Evolutionary conservation across 2,113 vertebrate species (phyloP).

Genomic region (Lycocorax pyrrhopterus): DNA sequence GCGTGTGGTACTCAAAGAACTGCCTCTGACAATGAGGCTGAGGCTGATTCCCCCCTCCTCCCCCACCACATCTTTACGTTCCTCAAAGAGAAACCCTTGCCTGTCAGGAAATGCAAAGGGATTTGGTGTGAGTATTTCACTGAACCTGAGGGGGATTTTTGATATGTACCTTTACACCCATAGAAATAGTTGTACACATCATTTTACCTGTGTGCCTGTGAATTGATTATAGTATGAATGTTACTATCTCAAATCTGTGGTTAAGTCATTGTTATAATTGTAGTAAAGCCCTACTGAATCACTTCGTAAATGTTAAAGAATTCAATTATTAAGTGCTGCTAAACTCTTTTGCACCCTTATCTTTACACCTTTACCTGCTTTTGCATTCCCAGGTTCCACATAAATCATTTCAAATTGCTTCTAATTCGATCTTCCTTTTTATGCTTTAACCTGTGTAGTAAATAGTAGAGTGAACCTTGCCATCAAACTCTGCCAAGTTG

Average conservation of each 20-base stretch:
- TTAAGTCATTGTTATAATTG: neutral
- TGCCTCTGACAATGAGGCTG: neutral
- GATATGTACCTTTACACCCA: neutral
- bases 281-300: neutral
- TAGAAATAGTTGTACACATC: neutral
- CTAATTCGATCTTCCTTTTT: neutral
- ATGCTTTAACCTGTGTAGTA: neutral
- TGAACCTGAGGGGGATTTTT: neutral
- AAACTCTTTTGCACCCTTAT: neutral
- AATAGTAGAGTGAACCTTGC: neutral
- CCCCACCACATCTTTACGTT: neutral
- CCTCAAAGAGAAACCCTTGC: neutral
- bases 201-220: neutral
- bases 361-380: neutral
- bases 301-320: neutral
- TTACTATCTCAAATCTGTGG: neutral
- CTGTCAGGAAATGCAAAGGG: neutral
- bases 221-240: neutral
- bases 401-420: neutral
- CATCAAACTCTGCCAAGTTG: neutral
- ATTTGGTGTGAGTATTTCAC: neutral
- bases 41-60: neutral
- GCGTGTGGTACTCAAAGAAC: neutral
- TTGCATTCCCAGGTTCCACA: neutral
- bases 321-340: neutral